Conservation (phyloP, 2,888 invertebrate species). For the Diarsia mendica region DNA sequence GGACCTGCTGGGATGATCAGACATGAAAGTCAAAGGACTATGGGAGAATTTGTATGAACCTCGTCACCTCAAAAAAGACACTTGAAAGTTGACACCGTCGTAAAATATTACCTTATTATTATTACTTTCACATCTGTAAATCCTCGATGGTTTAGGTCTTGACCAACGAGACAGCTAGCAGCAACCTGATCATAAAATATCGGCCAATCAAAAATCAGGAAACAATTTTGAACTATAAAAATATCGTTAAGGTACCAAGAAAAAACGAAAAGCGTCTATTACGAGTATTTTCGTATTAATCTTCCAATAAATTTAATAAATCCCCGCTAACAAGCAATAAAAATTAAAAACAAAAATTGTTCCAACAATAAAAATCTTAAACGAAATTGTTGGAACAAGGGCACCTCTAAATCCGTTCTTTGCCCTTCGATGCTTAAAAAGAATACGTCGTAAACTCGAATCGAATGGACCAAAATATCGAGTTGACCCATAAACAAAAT, state of each 20-base stretch:
- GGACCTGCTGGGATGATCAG: neutral
- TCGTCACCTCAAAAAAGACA: neutral
- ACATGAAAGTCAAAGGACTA: neutral
- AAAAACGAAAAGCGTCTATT: slow-evolving; percentile 18
- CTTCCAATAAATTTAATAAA: slow-evolving; percentile 28
- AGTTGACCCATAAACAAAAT: slow-evolving; percentile 66
- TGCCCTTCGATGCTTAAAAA: slow-evolving; percentile 46
- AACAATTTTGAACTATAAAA: slow-evolving; percentile 26
- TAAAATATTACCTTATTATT: neutral
- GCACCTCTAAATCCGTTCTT: slow-evolving; percentile 56
- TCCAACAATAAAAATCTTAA: slow-evolving; percentile 34
- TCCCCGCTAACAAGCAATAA: slow-evolving; percentile 38
- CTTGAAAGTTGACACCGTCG: neutral
- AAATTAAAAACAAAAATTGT: slow-evolving; percentile 26
- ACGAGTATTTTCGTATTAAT: slow-evolving; percentile 31
- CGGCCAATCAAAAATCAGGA: neutral
- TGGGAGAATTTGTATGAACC: neutral
- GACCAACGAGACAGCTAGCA: too few relatives aligned
- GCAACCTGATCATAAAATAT: neutral
- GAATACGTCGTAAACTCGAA: slow-evolving; percentile 55
- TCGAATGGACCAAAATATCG: slow-evolving; percentile 52
- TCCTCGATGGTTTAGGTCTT: too few relatives aligned
- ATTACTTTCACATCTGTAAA: too few relatives aligned
- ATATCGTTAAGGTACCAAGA: slow-evolving; percentile 8
- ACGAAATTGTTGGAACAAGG: slow-evolving; percentile 36